These are phyloP conservation scores for Pseudocheirus occidentalis DNA, from an alignment of 2,797 vertebrate genomes.

Conservation along the genomic window DNA sequence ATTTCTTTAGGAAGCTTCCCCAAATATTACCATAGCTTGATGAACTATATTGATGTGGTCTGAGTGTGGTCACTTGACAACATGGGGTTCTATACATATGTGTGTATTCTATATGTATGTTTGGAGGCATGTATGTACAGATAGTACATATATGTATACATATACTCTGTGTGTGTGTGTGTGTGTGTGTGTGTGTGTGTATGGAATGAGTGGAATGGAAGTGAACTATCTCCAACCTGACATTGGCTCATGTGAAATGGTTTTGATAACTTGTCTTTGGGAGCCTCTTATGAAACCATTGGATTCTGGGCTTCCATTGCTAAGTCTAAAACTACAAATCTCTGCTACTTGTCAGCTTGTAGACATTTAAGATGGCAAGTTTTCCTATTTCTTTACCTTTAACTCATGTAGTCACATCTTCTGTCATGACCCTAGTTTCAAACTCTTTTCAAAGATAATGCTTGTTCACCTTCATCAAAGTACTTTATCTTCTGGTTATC, in stretches of 20 bases:
- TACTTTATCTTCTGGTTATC: constrained; percentile 19
- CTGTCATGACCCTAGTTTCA: constrained; percentile 50
- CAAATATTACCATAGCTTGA: not conserved
- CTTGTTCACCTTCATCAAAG: constrained; percentile 16
- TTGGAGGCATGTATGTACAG: not conserved
- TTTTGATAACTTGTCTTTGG: constrained; percentile 26
- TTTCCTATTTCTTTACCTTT: constrained; percentile 32
- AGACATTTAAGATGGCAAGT: not conserved
- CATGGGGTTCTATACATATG: not conserved
- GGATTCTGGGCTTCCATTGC: constrained; percentile 45
- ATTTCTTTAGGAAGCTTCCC: not conserved
- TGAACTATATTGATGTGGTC: not conserved
- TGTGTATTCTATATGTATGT: too few relatives aligned
- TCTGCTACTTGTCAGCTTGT: constrained; percentile 11
- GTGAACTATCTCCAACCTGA: constrained; percentile 7
- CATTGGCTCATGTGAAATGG: not conserved
- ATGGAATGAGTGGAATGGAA: constrained; percentile 48
- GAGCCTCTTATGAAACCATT: constrained; percentile 47
- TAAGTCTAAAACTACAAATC: constrained; percentile 11
- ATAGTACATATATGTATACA: too few relatives aligned
- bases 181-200: not conserved
- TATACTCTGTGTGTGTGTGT: not conserved
- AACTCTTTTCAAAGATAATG: constrained; percentile 47
- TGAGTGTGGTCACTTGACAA: not conserved
- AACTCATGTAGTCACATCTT: constrained; percentile 10